Base-by-base conservation (phyloP, 2,797 vertebrate species). In the Cirrhinus molitorella region DNA sequence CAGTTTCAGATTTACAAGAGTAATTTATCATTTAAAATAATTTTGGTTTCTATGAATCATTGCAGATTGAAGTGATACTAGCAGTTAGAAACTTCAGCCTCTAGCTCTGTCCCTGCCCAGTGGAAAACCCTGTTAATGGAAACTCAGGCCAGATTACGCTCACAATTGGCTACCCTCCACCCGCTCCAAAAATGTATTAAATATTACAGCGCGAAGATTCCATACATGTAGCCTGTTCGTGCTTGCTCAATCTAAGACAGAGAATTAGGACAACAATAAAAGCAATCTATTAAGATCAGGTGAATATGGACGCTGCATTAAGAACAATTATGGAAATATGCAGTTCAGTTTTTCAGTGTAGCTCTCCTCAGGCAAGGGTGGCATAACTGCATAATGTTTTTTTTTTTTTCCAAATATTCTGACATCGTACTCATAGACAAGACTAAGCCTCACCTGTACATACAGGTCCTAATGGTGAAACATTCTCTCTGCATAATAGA, bases 321-420 rank as follows among this genome's bases (percentile, higher is more conserved):
- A 76, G 37, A 68, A 63, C 21, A 86, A 87, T 83, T 86, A 80
- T 73, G 53, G 57, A 88, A 88, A 65, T 70, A 86, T 86, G 77
- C 80, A 31, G 31, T 75, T 79, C 51, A 61, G 71, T 21, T 86
- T 65, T 79, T 71, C 61, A 49, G 5, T 65, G 43, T 73, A 55
- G 34, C 45, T 83, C 12, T 83, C 74, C 74, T 65, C 45, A 79
- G 74, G 82, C 51, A 31, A 84, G 78, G 84, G 81, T 61, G 84
- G 73, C 28, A 63, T 40, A 9, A 59, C 28, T 67, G 61, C 73
- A 81, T 51, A 57, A 59, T 61, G n/a, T 83, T 34, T 45, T 21
- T 65, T 55, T 34, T 43, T 43, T 43, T 40, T 34, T 4, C 61
- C 31, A 47, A 25, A 71, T 53, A 79, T 73, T 53, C 25, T 84